Conservation (phyloP, 2,888 invertebrate genomes). For the Drosophila cognata region DNA sequence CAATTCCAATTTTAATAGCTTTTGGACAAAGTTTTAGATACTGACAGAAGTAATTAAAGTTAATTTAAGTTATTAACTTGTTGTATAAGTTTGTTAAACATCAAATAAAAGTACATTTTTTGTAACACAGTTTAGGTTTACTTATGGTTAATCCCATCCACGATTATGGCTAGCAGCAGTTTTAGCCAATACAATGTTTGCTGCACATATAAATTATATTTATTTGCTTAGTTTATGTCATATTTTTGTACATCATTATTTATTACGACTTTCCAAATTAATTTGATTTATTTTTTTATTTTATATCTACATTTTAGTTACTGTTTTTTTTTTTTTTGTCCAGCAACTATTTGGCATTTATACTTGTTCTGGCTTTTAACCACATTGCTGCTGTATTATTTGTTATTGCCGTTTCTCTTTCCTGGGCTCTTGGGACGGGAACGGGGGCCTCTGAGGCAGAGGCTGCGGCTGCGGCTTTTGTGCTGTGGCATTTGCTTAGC, state of each 20-base stretch:
- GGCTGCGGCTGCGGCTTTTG: constrained; percentile 50
- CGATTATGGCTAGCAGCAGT: background rate
- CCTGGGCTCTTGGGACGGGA: constrained; percentile 24
- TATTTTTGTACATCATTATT: background rate
- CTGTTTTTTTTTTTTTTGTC: background rate
- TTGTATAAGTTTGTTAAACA: background rate
- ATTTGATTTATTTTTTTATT: background rate
- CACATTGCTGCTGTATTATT: constrained; percentile 24
- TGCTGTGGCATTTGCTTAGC: constrained; percentile 71
- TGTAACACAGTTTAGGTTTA: background rate
- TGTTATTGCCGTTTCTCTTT: constrained; percentile 11
- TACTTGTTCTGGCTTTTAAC: constrained; percentile 19
- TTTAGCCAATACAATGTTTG: background rate
- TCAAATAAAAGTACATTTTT: background rate
- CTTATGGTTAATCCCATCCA: background rate
- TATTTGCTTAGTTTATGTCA: background rate
- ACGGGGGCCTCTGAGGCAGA: background rate
- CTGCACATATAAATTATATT: background rate
- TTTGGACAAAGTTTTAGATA: background rate
- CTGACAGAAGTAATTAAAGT: background rate
- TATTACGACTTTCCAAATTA: background rate
- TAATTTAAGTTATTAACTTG: background rate
- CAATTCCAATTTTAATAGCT: background rate
- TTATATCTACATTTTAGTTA: background rate
- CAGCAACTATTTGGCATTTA: constrained; percentile 23